Base-by-base conservation (phyloP, 2,797 vertebrate genomes). In the Syngnathus acus region DNA sequence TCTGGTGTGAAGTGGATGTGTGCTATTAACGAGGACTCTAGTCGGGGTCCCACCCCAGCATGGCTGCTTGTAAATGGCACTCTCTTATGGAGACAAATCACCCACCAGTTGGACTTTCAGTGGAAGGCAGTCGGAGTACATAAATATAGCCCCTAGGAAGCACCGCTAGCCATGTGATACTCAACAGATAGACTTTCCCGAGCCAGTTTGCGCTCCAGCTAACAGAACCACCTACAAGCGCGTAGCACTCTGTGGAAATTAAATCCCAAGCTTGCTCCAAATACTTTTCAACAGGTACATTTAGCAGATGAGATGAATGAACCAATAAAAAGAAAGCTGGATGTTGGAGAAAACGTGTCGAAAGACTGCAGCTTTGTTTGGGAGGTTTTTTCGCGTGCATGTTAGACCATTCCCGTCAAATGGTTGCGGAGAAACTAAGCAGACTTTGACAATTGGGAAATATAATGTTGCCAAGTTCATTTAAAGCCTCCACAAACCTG, bases 1-100 rank as follows among this genome's bases (percentile, higher is more conserved):
- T 90, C 87, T 89, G 85, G 85, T 88, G 88, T 70, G 77, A 88
- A 87, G 86, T 90, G 88, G 86, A 90, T 88, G 80, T 82, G 84
- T 82, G 84, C 81, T 88, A 86, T 90, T 90, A 90, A 87, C 86
- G 83, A 89, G 87, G 84, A 77, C 83, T 84, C 86, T 77, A 74
- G 84, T 86, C 68, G 80, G 77, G 80, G 89, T 85, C 87, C 88
- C 84, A 77, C 86, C 87, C 82, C 88, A 90, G 89, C 89, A 86
- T 76, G 89, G 81, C 84, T 89, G 80, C 90, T 88, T 88, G 90
- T 90, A 90, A 91, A 91, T 90, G 88, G 84, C 65, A 82, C 80
- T 83, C 84, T 90, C 86, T 89, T 88, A 85, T 85, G 81, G 85
- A 87, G 86, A 90, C 83, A 89, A 86, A 89, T 86, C 78, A 72